Base-by-base conservation (phyloP, 2,797 vertebrate genomes). In the Fistularia tabacaria region DNA sequence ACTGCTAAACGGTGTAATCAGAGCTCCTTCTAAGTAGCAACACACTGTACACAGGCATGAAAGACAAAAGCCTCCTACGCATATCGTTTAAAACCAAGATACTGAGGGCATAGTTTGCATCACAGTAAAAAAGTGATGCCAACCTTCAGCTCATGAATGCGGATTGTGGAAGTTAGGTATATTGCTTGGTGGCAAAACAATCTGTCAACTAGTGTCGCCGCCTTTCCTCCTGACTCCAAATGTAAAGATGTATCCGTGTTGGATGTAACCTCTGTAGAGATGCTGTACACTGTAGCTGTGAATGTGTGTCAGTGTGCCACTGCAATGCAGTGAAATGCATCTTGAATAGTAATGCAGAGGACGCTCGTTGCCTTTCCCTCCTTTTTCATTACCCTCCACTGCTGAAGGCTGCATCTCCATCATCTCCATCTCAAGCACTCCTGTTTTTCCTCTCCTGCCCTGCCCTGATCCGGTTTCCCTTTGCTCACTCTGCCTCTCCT, bases 311-410 rank as follows among this genome's bases (percentile, higher is more conserved):
- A 77, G 75, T 81, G 57, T 71, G 57, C 71, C 77, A 74, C 77
- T 72, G 77, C 82, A 79, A 72, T 81, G 76, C 80, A 78, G 82
- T 69, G 71, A 71, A 69, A 76, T 73, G 77, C 66, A 69, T 49
- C 59, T 59, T 69, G 77, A 80, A 75, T 82, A 69, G 61, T 57
- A 72, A 81, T 73, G 64, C 44, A 51, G 39, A 38, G 58, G 49
- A 66, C 67, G 71, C 44, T 38, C 36, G 15, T 70, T 46, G 47
- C 57, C 53, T 41, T 59, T 60, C 39, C 40, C 62, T 59, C 36
- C 58, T 70, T 68, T n/a, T 58, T 66, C 55, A 38, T 15, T 51
- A 14, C 50, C 66, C 15, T 43, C 49, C 56, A 54, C 38, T 57
- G 13, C 38, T 55, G 10, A 54, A 58, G 51, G 58, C 39, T 51